phyloP scores from a whole-genome alignment of 1,140 invertebrate genomes.

The Himalopsyche phryganea region DNA sequence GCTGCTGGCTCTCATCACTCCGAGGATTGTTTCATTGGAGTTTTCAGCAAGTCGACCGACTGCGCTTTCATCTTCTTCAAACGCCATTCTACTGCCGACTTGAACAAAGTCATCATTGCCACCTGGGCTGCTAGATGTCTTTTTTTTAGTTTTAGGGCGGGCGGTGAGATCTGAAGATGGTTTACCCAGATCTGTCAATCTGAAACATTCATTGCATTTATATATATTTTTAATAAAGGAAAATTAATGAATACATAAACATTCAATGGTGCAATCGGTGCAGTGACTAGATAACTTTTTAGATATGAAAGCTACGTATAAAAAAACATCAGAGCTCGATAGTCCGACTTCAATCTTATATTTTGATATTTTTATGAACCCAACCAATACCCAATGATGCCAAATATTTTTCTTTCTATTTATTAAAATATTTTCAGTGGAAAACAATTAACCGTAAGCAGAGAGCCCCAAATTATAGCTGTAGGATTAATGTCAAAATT shows the following conservation, averaged over 20 bases:
- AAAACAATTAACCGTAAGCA: too few relatives aligned
- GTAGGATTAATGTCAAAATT: too few relatives aligned
- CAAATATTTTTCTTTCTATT: too few relatives aligned
- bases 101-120: conserved; percentile 17
- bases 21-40: not conserved
- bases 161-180: conserved; percentile 42
- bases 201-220: conserved; percentile 36
- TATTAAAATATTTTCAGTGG: too few relatives aligned
- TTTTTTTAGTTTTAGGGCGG: conserved; percentile 51
- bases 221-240: conserved; percentile 3
- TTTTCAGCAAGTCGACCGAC: conserved; percentile 29
- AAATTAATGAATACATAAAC: not conserved
- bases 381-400: too few relatives aligned
- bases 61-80: not conserved
- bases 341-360: too few relatives aligned
- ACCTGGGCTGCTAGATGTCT: conserved; percentile 53
- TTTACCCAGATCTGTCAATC: conserved; percentile 73
- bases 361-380: too few relatives aligned
- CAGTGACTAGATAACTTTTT: too few relatives aligned
- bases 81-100: conserved; percentile 2
- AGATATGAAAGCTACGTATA: too few relatives aligned
- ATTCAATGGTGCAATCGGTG: not conserved
- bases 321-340: too few relatives aligned
- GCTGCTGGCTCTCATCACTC: not conserved
- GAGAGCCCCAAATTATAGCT: too few relatives aligned